phyloP scores from a whole-genome alignment of 2,888 invertebrate genomes.

The Drosophila birchii region DNA sequence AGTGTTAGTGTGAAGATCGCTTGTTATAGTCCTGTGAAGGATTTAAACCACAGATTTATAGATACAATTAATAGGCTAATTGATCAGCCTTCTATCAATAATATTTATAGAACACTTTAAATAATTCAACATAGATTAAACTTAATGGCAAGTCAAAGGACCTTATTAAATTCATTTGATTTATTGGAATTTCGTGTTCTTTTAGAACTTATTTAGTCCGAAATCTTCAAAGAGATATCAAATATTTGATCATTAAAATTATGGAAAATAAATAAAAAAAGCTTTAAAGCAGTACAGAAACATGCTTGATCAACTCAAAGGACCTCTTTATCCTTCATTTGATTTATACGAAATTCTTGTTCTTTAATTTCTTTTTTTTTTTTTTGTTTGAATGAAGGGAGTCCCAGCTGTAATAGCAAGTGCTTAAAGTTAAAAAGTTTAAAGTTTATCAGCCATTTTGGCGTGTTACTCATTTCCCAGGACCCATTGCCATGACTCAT shows the following conservation, averaged over 20 bases:
- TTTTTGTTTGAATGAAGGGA: too few species aligned
- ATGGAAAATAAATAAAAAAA: not conserved
- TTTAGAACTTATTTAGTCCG: not conserved
- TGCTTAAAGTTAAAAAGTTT: slow-evolving; percentile 18
- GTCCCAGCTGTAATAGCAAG: slow-evolving; percentile 23
- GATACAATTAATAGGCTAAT: not conserved
- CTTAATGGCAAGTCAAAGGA: not conserved
- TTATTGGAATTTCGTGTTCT: not conserved
- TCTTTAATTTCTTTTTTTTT: not conserved
- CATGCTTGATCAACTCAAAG: not conserved
- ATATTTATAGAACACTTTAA: too few species aligned
- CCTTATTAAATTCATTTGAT: too few species aligned
- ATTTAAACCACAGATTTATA: not conserved
- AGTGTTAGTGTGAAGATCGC: not conserved
- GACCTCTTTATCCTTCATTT: not conserved
- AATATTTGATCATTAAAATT: not conserved
- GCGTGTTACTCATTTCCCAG: slow-evolving; percentile 9
- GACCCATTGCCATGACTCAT: slow-evolving; percentile 30
- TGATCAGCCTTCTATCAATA: not conserved
- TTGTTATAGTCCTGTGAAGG: not conserved
- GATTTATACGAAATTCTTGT: not conserved
- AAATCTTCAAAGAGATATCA: too few species aligned
- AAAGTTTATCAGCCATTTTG: slow-evolving; percentile 25
- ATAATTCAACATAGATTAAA: not conserved
- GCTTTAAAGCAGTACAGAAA: not conserved